These are phyloP conservation scores for Phytoseiulus persimilis DNA, from an alignment of 2,888 invertebrate genomes.

Conservation along the genomic window DNA sequence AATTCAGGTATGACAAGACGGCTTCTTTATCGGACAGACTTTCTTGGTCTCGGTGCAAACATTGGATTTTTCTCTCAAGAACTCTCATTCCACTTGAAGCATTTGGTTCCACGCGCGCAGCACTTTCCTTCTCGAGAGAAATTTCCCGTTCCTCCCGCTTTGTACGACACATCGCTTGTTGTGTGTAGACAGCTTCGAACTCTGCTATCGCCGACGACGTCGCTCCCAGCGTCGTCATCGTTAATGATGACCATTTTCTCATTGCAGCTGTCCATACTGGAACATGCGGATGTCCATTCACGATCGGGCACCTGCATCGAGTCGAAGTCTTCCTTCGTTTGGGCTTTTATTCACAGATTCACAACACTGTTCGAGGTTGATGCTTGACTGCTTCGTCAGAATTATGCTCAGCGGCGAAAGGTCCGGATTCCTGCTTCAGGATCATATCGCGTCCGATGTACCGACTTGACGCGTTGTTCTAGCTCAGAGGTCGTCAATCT, in stretches of 20 bases:
- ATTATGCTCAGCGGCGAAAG: neutral
- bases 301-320: neutral
- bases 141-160: neutral
- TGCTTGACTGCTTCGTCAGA: neutral
- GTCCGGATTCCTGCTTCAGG: neutral
- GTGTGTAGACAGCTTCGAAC: neutral
- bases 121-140: neutral
- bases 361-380: constrained; percentile 18
- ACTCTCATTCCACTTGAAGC: neutral
- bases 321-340: neutral
- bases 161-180: neutral
- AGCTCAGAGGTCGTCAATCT: too few relatives aligned
- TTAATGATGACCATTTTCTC: neutral
- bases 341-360: constrained; percentile 32
- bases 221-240: neutral
- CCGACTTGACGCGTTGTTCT: too few relatives aligned
- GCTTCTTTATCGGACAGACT: neutral
- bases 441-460: too few relatives aligned
- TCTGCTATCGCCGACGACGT: neutral
- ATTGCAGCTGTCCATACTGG: neutral
- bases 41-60: neutral
- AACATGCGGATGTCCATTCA: neutral
- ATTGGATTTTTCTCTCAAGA: neutral
- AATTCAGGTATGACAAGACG: neutral
- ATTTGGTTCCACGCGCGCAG: neutral